These are phyloP conservation scores for Boulengeromyrus knoepffleri DNA, from an alignment of 2,113 vertebrate species.

Conservation along the genomic window DNA sequence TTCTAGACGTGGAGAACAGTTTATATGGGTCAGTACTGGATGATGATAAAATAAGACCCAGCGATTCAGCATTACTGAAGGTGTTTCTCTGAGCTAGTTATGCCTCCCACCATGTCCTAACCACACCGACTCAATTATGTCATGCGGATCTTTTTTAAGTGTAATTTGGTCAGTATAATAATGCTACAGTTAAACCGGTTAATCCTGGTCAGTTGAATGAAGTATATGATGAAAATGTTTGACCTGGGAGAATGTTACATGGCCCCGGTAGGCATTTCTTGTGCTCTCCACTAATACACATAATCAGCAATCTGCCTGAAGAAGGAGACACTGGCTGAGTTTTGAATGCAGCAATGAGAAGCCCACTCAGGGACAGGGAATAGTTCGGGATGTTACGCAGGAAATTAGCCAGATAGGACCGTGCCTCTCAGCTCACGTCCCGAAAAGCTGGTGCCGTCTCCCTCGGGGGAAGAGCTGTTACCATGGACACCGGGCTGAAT, in stretches of 20 bases:
- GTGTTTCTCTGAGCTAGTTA: neutral
- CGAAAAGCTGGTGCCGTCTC: neutral
- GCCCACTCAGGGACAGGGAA: neutral
- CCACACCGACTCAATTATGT: neutral
- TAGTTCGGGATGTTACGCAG: neutral
- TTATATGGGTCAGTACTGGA: neutral
- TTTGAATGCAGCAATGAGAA: neutral
- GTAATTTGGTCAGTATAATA: neutral
- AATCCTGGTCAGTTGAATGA: neutral
- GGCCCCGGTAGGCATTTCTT: neutral
- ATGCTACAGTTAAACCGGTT: neutral
- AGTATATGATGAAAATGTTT: neutral
- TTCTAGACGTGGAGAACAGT: neutral
- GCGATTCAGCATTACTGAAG: neutral
- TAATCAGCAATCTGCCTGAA: neutral
- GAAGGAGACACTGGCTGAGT: neutral
- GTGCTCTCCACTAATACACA: neutral
- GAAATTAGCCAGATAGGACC: neutral
- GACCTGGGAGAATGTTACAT: neutral
- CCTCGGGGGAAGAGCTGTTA: neutral
- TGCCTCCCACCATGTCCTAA: neutral
- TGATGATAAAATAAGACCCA: neutral
- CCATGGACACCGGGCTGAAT: constrained; percentile 11
- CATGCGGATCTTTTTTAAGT: neutral
- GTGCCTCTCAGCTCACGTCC: neutral